Evolutionary conservation across 1,140 invertebrate species (phyloP).

Genomic region (Eciton burchellii): DNA sequence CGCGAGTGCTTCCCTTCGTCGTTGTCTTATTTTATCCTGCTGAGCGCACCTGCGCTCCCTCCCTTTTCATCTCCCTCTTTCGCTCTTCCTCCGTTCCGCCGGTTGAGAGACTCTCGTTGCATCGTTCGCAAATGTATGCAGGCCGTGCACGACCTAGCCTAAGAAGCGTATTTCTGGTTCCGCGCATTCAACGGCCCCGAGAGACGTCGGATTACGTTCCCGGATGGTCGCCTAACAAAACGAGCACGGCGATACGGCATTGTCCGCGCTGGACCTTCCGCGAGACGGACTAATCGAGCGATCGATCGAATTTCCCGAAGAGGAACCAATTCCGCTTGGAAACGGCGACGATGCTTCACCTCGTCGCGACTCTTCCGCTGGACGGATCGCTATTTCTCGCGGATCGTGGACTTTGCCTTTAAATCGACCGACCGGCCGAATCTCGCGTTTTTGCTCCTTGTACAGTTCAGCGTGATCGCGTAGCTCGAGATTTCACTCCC

Average conservation of each 20-base stretch:
- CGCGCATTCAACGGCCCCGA: conserved; percentile 15
- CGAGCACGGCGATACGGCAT: conserved; percentile 7
- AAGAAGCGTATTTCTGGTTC: conserved; percentile 61
- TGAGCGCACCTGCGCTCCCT: conserved; percentile 58
- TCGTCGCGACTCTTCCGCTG: not conserved
- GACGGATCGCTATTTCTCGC: not conserved
- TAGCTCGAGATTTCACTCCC: no score
- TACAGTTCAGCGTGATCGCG: no score
- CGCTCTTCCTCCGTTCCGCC: not conserved
- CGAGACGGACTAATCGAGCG: not conserved
- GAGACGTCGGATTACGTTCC: conserved; percentile 42
- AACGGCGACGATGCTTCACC: no score
- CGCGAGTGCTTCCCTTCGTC: conserved; percentile 50
- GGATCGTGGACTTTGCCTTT: not conserved
- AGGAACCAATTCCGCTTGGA: not conserved
- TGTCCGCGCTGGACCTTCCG: conserved; percentile 3
- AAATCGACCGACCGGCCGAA: not conserved
- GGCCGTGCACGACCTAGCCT: conserved; percentile 61
- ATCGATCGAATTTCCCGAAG: not conserved
- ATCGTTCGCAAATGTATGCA: conserved; percentile 63
- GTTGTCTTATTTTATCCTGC: conserved; percentile 56
- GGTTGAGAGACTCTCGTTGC: conserved; percentile 49
- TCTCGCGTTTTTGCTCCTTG: not conserved
- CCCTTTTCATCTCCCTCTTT: not conserved
- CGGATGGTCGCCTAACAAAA: conserved; percentile 32